phyloP scores from a whole-genome alignment of 2,113 vertebrate genomes.

The Brachyistius frenatus region DNA sequence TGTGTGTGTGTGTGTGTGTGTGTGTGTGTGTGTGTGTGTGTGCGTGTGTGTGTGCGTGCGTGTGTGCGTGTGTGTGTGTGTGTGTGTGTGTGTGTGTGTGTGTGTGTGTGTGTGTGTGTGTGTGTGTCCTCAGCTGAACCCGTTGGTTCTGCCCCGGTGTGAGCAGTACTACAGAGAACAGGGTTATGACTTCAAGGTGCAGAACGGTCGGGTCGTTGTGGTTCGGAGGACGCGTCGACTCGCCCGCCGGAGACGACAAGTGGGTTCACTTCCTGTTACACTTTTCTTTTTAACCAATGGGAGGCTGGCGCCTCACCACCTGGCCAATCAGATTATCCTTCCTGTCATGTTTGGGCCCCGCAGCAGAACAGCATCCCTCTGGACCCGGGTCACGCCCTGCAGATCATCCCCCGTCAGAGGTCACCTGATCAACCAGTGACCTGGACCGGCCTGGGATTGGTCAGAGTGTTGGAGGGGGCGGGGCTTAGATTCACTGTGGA shows the following conservation, averaged over 20 bases:
- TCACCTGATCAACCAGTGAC: conserved; percentile 67
- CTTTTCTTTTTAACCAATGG: background rate
- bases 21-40: background rate
- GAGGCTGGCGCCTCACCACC: background rate
- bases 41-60: conserved; percentile 15
- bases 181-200: conserved; percentile 86
- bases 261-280: conserved; percentile 74
- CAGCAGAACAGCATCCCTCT: conserved; percentile 51
- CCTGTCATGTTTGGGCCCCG: background rate
- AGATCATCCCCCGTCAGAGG: conserved; percentile 80
- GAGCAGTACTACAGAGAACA: conserved; percentile 86
- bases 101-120: background rate
- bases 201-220: conserved; percentile 86
- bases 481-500: conserved; percentile 87
- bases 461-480: conserved; percentile 80
- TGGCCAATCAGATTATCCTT: background rate
- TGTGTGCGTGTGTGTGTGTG: background rate
- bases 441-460: conserved; percentile 89
- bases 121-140: conserved; percentile 76
- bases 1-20: conserved; percentile 56
- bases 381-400: conserved; percentile 57
- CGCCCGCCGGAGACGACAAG: conserved; percentile 63
- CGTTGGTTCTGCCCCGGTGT: conserved; percentile 83
- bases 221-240: conserved; percentile 77
- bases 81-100: conserved; percentile 11